Conservation (phyloP, 2,113 vertebrate genomes). For the Gadus chalcogrammus region DNA sequence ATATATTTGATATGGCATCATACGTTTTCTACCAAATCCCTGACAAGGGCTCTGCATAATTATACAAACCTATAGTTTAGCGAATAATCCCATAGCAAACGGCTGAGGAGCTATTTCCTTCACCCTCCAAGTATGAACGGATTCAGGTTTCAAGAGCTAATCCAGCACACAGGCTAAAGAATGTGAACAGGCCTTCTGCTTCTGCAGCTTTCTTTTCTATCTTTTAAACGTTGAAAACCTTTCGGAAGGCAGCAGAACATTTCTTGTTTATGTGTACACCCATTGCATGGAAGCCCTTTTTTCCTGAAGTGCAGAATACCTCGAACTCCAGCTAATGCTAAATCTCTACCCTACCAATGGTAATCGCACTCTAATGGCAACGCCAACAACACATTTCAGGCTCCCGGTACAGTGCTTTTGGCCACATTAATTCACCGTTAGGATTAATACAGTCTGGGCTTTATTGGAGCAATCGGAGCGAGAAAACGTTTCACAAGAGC, state of each 20-base stretch:
- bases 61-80: neutral
- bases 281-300: neutral
- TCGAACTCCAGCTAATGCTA: too few species aligned
- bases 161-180: neutral
- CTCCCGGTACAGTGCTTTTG: too few species aligned
- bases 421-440: too few species aligned
- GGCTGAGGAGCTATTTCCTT: neutral
- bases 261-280: too few species aligned
- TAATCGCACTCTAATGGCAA: too few species aligned
- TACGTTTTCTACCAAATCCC: conserved; percentile 1
- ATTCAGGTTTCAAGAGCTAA: neutral
- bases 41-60: conserved; percentile 1
- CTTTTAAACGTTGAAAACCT: neutral
- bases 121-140: neutral
- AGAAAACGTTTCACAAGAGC: too few species aligned
- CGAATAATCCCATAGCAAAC: neutral
- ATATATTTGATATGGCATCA: conserved; percentile 18
- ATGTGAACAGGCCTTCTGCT: conserved; percentile 8
- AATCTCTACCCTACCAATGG: too few species aligned
- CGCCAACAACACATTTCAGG: too few species aligned
- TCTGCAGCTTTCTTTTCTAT: conserved; percentile 9
- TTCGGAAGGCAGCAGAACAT: too few species aligned
- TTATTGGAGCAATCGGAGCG: too few species aligned
- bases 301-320: neutral
- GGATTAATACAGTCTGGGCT: too few species aligned